Conservation (phyloP, 2,797 vertebrate species). For the Macropus fuliginosus region DNA sequence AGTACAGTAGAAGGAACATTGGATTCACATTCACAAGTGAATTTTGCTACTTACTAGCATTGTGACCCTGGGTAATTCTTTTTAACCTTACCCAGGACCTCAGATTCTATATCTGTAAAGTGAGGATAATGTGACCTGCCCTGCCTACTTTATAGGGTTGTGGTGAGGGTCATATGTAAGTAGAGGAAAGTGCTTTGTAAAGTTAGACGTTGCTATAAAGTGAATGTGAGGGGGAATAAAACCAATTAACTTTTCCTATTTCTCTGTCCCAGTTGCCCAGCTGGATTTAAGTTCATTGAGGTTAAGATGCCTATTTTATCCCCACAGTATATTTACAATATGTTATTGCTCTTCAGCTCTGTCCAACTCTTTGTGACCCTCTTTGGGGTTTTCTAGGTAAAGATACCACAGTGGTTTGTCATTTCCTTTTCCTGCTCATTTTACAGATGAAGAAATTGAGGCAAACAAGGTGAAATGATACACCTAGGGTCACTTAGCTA, state of each 20-base stretch:
- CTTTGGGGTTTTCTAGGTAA: not conserved
- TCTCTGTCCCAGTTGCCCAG: not conserved
- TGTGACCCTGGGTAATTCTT: not conserved
- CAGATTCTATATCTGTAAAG: not conserved
- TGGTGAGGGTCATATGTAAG: not conserved
- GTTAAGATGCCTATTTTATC: not conserved
- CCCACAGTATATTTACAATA: not conserved
- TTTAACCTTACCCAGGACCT: not conserved
- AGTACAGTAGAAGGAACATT: not conserved
- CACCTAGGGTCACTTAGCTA: not conserved
- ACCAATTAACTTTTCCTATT: not conserved
- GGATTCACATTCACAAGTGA: not conserved
- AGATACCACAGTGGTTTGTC: not conserved
- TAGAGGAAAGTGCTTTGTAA: not conserved
- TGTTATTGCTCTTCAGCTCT: not conserved
- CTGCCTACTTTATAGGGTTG: not conserved
- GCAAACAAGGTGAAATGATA: not conserved
- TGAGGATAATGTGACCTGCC: not conserved
- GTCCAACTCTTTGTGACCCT: not conserved
- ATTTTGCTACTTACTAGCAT: not conserved
- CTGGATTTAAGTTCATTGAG: not conserved
- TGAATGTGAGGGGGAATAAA: not conserved
- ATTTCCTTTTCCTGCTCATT: not conserved
- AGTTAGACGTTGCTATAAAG: not conserved
- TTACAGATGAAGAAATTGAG: not conserved